phyloP scores from a whole-genome alignment of 2,113 vertebrate genomes.

The Odontesthes bonariensis region DNA sequence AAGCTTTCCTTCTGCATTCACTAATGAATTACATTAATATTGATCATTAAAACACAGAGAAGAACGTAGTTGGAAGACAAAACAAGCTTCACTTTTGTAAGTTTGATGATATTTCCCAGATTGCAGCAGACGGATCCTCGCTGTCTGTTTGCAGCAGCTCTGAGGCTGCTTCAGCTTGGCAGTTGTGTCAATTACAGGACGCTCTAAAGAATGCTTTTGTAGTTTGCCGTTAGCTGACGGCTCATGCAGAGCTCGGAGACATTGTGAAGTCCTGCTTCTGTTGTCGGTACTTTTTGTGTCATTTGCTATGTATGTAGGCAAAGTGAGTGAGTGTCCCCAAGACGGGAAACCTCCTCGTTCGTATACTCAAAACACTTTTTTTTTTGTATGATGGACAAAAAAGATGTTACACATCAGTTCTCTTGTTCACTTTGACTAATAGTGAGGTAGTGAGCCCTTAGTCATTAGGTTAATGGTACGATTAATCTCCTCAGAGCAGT shows the following conservation, averaged over 20 bases:
- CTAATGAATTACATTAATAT: neutral
- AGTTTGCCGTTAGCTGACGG: slow-evolving; percentile 27
- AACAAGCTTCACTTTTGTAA: neutral
- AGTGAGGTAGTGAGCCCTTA: neutral
- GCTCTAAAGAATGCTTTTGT: slow-evolving; percentile 21
- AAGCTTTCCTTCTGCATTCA: neutral
- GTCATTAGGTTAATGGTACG: neutral
- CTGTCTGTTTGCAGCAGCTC: slow-evolving; percentile 19
- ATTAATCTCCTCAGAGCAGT: slow-evolving; percentile 15
- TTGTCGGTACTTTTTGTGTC: neutral
- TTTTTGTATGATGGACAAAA: too few species aligned
- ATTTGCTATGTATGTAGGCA: neutral
- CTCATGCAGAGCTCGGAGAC: neutral
- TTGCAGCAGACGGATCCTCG: neutral
- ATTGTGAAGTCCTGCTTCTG: slow-evolving; percentile 9
- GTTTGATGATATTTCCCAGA: slow-evolving; percentile 6
- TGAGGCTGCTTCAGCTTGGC: slow-evolving; percentile 19
- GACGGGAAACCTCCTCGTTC: neutral
- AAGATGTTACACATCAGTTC: neutral
- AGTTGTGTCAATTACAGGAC: slow-evolving; percentile 28
- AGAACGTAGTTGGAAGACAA: neutral
- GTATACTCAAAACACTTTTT: neutral
- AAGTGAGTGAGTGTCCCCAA: neutral
- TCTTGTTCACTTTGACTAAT: neutral
- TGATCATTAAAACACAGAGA: neutral